phyloP scores from a whole-genome alignment of 2,797 vertebrate genomes.

The Pantherophis vulpinus region DNA sequence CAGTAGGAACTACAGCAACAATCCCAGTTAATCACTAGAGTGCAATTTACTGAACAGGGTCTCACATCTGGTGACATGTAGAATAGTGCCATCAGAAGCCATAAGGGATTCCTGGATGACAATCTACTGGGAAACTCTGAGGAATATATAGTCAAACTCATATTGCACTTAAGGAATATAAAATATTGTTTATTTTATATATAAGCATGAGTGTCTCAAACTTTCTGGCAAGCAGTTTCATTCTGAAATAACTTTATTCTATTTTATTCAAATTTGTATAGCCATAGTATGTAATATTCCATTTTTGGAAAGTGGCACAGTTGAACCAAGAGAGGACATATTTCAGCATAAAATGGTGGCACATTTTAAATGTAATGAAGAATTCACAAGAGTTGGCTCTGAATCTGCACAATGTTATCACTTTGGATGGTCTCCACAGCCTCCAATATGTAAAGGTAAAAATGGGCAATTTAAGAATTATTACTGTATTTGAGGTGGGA shows the following conservation, averaged over 20 bases:
- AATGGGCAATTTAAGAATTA: neutral
- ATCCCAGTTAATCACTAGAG: neutral
- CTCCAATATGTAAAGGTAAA: conserved; percentile 67
- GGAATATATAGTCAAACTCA: neutral
- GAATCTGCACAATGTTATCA: conserved; percentile 67
- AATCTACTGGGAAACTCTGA: neutral
- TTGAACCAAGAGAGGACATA: neutral
- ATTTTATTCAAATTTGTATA: conserved; percentile 27
- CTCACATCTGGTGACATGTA: neutral
- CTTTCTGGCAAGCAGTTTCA: too few relatives aligned
- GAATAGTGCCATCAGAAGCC: neutral
- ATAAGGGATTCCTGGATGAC: neutral
- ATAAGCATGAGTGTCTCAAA: neutral
- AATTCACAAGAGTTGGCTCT: conserved; percentile 50
- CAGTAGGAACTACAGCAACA: neutral
- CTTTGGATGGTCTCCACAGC: conserved; percentile 70
- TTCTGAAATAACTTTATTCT: neutral
- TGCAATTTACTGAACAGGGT: neutral
- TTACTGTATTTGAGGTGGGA: neutral
- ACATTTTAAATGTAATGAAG: conserved; percentile 52
- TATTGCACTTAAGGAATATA: neutral
- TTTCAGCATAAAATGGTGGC: conserved; percentile 50
- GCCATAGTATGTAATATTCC: conserved; percentile 53
- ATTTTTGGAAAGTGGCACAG: fast-evolving
- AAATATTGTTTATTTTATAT: neutral